Conservation (phyloP, 2,888 invertebrate genomes). For the Pycnomerus fuliginosus region DNA sequence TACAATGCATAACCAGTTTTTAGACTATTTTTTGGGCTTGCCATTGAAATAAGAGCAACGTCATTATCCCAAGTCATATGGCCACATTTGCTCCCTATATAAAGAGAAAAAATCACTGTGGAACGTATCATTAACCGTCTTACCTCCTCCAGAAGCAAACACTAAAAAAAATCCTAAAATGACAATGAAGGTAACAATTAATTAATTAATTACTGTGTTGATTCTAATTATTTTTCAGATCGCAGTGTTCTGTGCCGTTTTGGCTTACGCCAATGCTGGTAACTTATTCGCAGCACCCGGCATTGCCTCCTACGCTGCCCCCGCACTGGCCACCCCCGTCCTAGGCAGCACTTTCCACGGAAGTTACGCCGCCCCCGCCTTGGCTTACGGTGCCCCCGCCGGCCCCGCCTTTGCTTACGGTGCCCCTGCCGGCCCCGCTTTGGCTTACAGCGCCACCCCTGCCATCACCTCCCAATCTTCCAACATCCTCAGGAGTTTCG, state of each 20-base stretch:
- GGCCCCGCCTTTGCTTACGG: slow-evolving; percentile 47
- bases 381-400: slow-evolving; percentile 9
- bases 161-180: too few relatives aligned
- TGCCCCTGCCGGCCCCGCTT: slow-evolving; percentile 3
- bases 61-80: too few relatives aligned
- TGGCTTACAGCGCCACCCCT: slow-evolving; percentile 13
- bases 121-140: too few relatives aligned
- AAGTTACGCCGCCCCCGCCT: slow-evolving; percentile 10
- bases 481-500: slow-evolving; percentile 63
- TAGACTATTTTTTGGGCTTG: too few relatives aligned
- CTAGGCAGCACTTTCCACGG: slow-evolving; percentile 10
- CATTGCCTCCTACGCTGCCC: slow-evolving; percentile 12
- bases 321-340: slow-evolving; percentile 9
- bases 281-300: slow-evolving; percentile 17
- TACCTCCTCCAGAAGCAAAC: too few relatives aligned
- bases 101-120: too few relatives aligned
- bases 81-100: too few relatives aligned
- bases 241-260: slow-evolving; percentile 28
- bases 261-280: slow-evolving; percentile 37
- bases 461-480: slow-evolving; percentile 52
- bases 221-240: too few relatives aligned
- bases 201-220: too few relatives aligned
- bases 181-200: too few relatives aligned
- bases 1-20: too few relatives aligned
- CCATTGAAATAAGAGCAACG: too few relatives aligned